Conservation (phyloP, 2,113 vertebrate species). For the Corythaixoides concolor region DNA sequence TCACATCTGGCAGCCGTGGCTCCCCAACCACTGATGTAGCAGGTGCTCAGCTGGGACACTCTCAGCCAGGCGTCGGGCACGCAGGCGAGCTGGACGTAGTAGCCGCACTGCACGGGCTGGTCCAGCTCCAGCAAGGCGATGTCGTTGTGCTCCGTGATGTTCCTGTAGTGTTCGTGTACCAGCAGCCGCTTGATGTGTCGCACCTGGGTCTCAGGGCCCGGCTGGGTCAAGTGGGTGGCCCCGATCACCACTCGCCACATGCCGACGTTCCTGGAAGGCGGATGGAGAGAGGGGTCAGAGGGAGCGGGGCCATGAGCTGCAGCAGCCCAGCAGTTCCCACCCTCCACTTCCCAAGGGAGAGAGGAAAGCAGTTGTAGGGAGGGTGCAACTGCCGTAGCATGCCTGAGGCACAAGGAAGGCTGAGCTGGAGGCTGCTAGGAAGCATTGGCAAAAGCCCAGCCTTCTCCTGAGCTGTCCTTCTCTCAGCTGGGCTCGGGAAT, state of each 20-base stretch:
- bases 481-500: not conserved
- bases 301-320: not conserved
- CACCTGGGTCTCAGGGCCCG: not conserved
- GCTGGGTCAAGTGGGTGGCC: not conserved
- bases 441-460: not conserved
- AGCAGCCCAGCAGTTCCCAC: not conserved
- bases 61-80: not conserved
- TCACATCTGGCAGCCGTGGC: not conserved
- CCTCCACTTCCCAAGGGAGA: not conserved
- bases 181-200: not conserved
- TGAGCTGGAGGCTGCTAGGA: not conserved
- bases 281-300: not conserved
- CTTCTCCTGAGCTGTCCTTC: not conserved
- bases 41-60: not conserved
- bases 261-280: not conserved
- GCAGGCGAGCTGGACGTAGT: slow-evolving; percentile 16
- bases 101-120: not conserved
- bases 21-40: slow-evolving; percentile 49
- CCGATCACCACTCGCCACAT: not conserved
- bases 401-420: fast-evolving
- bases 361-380: not conserved
- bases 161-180: not conserved
- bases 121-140: slow-evolving; percentile 15
- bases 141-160: not conserved
- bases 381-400: fast-evolving